A percentile compares a stretch with the other conserved stretches of the same genome.
phyloP scores from a whole-genome alignment of 2,113 vertebrate genomes.

The Pseudorasbora parva region DNA sequence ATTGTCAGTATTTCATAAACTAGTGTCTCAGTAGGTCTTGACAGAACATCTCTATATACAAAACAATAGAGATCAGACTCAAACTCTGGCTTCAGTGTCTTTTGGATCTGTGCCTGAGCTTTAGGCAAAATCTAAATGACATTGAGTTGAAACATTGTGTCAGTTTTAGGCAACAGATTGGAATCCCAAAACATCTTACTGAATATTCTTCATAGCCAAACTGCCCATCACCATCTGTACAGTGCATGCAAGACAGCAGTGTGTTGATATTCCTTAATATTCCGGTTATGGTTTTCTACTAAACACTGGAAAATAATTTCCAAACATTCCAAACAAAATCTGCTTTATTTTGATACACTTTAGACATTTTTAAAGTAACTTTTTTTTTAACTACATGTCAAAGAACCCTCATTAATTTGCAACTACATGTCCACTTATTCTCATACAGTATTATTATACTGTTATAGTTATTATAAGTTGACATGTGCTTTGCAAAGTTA shows the following conservation, averaged over 20 bases:
- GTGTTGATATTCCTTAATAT: not conserved
- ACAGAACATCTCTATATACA: not conserved
- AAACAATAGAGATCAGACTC: not conserved
- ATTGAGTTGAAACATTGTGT: not conserved
- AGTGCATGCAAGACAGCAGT: not conserved
- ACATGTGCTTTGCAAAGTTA: too few species aligned
- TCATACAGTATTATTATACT: too few species aligned
- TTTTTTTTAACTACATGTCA: too few species aligned
- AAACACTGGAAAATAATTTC: not conserved
- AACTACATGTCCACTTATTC: too few species aligned
- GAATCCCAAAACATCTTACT: not conserved
- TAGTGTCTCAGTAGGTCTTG: not conserved
- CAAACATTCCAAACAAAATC: not conserved
- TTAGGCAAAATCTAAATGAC: not conserved
- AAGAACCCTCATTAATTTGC: too few species aligned
- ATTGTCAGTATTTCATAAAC: not conserved
- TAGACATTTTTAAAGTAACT: too few species aligned
- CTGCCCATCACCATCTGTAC: constrained; percentile 12
- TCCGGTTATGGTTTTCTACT: not conserved
- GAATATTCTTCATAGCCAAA: constrained; percentile 6
- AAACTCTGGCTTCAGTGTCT: not conserved
- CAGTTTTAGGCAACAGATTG: not conserved
- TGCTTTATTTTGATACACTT: too few species aligned
- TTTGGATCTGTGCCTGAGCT: constrained; percentile 14
- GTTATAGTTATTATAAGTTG: too few species aligned